A percentile compares a stretch with the other conserved stretches of the same genome.
Conservation (phyloP, 2,797 vertebrate genomes). For the Mormyrops boulengeri region DNA sequence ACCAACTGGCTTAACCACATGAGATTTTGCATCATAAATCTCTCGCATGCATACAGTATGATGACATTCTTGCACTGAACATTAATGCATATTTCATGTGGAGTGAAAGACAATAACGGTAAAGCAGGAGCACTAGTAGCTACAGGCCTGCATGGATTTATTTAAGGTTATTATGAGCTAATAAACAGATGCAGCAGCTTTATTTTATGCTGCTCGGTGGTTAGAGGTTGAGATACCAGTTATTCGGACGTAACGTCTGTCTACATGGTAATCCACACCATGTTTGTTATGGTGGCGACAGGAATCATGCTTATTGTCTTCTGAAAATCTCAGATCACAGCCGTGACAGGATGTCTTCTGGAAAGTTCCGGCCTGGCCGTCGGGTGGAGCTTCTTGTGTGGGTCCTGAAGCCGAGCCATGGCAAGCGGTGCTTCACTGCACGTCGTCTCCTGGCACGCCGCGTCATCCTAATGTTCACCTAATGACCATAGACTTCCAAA, state of each 20-base stretch:
- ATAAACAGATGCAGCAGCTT: not conserved
- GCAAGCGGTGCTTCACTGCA: slow-evolving; percentile 33
- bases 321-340: not conserved
- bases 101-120: not conserved
- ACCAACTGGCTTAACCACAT: not conserved
- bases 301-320: not conserved
- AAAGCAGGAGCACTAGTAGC: not conserved
- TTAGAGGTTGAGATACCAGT: not conserved
- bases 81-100: not conserved
- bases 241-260: not conserved
- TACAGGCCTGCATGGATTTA: not conserved
- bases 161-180: not conserved
- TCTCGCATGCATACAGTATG: not conserved
- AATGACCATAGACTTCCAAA: slow-evolving; percentile 46
- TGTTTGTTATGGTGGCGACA: not conserved
- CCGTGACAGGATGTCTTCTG: not conserved
- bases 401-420: slow-evolving; percentile 15
- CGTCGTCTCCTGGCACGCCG: slow-evolving; percentile 59
- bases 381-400: not conserved
- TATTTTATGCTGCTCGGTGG: not conserved
- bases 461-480: slow-evolving; percentile 78
- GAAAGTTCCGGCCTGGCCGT: not conserved
- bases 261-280: not conserved
- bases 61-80: not conserved
- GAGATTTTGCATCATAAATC: not conserved